Percentiles rank a stretch among this genome's conserved stretches.
Evolutionary conservation across 2,888 invertebrate species (phyloP).

Genomic region (Leptopterna dolabrata): DNA sequence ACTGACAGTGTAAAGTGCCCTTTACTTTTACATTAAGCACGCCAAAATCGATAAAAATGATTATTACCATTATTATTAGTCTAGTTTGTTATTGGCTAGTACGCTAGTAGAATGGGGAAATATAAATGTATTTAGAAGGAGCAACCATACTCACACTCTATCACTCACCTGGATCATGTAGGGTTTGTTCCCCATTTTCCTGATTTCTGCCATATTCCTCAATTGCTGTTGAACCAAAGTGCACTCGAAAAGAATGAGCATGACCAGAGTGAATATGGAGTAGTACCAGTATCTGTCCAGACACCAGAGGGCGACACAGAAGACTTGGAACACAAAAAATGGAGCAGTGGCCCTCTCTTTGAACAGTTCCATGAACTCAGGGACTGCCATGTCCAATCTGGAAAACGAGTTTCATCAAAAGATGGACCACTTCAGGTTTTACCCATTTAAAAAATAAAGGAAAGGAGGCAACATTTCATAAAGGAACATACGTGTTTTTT

Average conservation of each 20-base stretch:
- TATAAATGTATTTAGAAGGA: no score
- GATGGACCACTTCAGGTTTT: background rate
- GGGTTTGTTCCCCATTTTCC: slow-evolving; percentile 99
- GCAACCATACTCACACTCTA: background rate
- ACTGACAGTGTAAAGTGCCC: no score
- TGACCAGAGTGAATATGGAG: slow-evolving; percentile 93
- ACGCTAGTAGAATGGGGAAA: no score
- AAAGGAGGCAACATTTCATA: no score
- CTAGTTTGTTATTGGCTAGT: no score
- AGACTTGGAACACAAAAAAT: slow-evolving; percentile 99
- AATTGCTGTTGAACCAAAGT: slow-evolving; percentile 98
- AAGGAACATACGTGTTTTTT: slow-evolving; percentile 79
- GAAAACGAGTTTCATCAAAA: background rate
- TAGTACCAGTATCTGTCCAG: slow-evolving; percentile 99
- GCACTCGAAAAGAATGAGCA: slow-evolving; percentile 97
- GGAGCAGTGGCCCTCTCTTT: slow-evolving; percentile 98
- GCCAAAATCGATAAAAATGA: no score
- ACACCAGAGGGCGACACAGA: slow-evolving; percentile 98
- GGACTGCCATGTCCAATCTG: slow-evolving; percentile 85
- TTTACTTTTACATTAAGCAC: no score
- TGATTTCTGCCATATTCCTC: slow-evolving; percentile 97
- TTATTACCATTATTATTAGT: no score
- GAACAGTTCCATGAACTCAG: slow-evolving; percentile 96
- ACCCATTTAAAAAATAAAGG: slow-evolving; percentile 30
- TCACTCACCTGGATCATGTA: slow-evolving; percentile 81